Evolutionary conservation across 2,888 invertebrate genomes (phyloP).

Genomic region (Cryptophagus acutangulus): DNA sequence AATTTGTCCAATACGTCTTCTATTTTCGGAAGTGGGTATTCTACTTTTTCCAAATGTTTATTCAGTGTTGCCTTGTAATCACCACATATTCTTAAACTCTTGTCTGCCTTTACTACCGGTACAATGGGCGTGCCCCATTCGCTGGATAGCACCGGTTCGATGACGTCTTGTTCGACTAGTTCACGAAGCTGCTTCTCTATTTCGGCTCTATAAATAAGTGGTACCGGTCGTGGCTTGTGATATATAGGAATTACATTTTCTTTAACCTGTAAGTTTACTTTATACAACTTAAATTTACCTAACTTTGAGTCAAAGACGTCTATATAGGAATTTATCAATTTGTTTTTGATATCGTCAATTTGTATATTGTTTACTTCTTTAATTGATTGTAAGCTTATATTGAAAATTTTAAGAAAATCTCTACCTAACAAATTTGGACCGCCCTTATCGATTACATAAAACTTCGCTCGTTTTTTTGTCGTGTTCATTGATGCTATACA

Average conservation of each 20-base stretch:
- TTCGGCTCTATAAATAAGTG: not conserved
- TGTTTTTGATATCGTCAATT: no score
- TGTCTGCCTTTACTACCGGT: conserved; percentile 22
- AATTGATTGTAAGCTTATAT: no score
- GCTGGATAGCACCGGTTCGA: conserved; percentile 7
- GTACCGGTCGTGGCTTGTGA: not conserved
- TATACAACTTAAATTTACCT: not conserved
- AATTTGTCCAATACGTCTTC: conserved; percentile 7
- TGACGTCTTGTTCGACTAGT: conserved; percentile 10
- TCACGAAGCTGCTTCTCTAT: conserved; percentile 8
- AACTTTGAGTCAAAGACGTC: not conserved
- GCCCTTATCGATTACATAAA: no score
- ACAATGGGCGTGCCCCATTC: conserved; percentile 24
- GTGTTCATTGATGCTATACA: no score
- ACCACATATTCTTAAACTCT: conserved; percentile 22
- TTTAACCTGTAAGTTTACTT: not conserved
- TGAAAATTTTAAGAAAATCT: no score
- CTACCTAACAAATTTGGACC: no score
- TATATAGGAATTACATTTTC: not conserved
- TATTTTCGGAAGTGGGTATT: conserved; percentile 16
- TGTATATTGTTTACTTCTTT: no score
- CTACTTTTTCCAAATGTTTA: conserved; percentile 16
- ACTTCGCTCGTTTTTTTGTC: no score
- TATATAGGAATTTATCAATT: no score
- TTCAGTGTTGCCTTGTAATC: conserved; percentile 27